phyloP scores from a whole-genome alignment of 2,888 invertebrate genomes.

The Antheraea assamensis region DNA sequence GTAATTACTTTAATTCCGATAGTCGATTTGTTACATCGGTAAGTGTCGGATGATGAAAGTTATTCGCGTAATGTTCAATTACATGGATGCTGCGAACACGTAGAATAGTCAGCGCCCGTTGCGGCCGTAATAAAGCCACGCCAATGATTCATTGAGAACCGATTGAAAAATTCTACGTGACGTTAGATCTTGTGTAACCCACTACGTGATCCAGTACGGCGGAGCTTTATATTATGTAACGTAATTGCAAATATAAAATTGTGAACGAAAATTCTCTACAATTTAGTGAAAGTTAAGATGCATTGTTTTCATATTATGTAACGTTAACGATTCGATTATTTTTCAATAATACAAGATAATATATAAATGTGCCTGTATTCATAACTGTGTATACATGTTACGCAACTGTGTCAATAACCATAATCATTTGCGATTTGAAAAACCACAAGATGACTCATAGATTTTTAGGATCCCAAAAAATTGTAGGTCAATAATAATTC shows the following conservation, averaged over 20 bases:
- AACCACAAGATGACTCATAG: neutral
- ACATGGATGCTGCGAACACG: slow-evolving; percentile 53
- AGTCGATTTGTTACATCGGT: slow-evolving; percentile 59
- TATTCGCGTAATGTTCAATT: slow-evolving; percentile 60
- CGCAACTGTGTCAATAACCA: neutral
- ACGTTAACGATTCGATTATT: slow-evolving; percentile 12
- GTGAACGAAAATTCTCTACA: slow-evolving; percentile 41
- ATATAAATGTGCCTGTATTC: neutral
- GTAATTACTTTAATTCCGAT: slow-evolving; percentile 59
- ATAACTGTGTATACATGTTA: neutral
- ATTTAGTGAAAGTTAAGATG: slow-evolving; percentile 67
- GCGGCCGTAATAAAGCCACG: slow-evolving; percentile 42
- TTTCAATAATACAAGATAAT: neutral
- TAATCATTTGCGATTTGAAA: neutral
- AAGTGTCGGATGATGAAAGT: slow-evolving; percentile 66
- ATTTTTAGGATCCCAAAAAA: neutral
- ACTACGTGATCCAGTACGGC: slow-evolving; percentile 74
- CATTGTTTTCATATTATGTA: slow-evolving; percentile 20
- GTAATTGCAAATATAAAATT: slow-evolving; percentile 75
- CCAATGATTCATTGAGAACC: slow-evolving; percentile 60
- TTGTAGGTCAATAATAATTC: neutral
- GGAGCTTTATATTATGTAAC: slow-evolving; percentile 67
- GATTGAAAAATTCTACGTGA: slow-evolving; percentile 67
- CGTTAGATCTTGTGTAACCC: slow-evolving; percentile 71
- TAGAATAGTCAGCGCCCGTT: slow-evolving; percentile 35